Evolutionary conservation across 2,888 invertebrate genomes (phyloP).

Genomic region (Melieria omissa): DNA sequence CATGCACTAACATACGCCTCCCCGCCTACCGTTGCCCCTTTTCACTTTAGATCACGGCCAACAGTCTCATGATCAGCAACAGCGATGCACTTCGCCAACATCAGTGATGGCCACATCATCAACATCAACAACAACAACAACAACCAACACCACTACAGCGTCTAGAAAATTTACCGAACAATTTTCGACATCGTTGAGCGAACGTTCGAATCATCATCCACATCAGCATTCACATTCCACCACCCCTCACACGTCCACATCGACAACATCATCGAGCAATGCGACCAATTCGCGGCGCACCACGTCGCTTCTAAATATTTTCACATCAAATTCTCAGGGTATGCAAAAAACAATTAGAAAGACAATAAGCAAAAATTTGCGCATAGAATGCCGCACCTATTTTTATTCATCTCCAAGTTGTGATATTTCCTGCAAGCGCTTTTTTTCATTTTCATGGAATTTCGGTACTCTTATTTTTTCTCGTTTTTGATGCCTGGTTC

Average conservation of each 20-base stretch:
- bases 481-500: too few species aligned
- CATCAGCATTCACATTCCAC: slow-evolving; percentile 44
- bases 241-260: slow-evolving; percentile 51
- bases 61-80: slow-evolving; percentile 15
- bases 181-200: slow-evolving; percentile 58
- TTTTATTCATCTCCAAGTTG: too few species aligned
- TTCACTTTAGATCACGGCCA: too few species aligned
- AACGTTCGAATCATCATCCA: slow-evolving; percentile 51
- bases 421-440: too few species aligned
- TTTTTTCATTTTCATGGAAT: too few species aligned
- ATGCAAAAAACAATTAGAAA: slow-evolving; percentile 58
- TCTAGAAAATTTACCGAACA: slow-evolving; percentile 46
- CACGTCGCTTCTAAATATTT: slow-evolving; percentile 93
- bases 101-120: slow-evolving; percentile 10
- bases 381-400: too few species aligned
- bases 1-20: too few species aligned
- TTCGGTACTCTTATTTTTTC: too few species aligned
- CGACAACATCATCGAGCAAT: slow-evolving; percentile 46
- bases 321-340: slow-evolving; percentile 95
- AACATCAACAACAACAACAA: slow-evolving; percentile 35
- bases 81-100: slow-evolving; percentile 24
- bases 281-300: slow-evolving; percentile 75
- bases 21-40: too few species aligned
- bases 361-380: neutral
- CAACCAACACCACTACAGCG: slow-evolving; percentile 52